Conservation (phyloP, 2,888 invertebrate genomes). For the Catocala sponsa region DNA sequence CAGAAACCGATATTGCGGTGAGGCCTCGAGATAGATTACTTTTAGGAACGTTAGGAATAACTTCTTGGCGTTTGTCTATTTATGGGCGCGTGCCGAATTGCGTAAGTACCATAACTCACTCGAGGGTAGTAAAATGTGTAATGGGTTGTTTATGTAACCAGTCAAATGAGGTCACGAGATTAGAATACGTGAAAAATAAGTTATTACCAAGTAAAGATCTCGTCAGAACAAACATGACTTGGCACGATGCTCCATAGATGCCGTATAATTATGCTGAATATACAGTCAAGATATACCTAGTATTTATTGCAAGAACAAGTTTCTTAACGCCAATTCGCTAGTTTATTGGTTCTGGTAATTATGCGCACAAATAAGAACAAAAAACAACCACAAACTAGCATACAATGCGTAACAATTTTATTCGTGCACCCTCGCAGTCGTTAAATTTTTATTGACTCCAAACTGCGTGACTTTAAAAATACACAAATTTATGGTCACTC, state of each 20-base stretch:
- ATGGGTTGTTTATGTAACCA: slow-evolving; percentile 58
- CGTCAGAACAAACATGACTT: slow-evolving; percentile 37
- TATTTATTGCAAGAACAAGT: slow-evolving; percentile 22
- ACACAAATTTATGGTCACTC: slow-evolving; percentile 87
- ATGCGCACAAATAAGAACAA: slow-evolving; percentile 46
- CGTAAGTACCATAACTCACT: slow-evolving; percentile 60
- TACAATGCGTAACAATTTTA: slow-evolving; percentile 79
- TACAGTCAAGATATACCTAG: slow-evolving; percentile 20
- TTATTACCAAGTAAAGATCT: slow-evolving; percentile 35
- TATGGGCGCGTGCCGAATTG: slow-evolving; percentile 74
- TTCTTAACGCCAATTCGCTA: slow-evolving; percentile 21
- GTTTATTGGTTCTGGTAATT: slow-evolving; percentile 32
- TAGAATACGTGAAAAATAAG: slow-evolving; percentile 53
- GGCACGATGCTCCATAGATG: slow-evolving; percentile 26
- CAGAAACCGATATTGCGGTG: slow-evolving; percentile 87
- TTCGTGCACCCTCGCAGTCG: slow-evolving; percentile 81
- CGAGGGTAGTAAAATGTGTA: slow-evolving; percentile 56
- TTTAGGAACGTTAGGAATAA: slow-evolving; percentile 80
- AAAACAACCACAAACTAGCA: slow-evolving; percentile 57
- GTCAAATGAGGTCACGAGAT: slow-evolving; percentile 50
- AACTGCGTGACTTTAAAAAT: slow-evolving; percentile 86
- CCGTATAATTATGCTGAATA: slow-evolving; percentile 23
- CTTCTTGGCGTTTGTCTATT: slow-evolving; percentile 83
- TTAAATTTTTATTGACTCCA: slow-evolving; percentile 87
- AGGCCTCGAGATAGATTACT: slow-evolving; percentile 86